Evolutionary conservation across 2,888 invertebrate genomes (phyloP), one percentile per base, ranked within the genome.

Genomic region (Priocnemis perturbator): DNA sequence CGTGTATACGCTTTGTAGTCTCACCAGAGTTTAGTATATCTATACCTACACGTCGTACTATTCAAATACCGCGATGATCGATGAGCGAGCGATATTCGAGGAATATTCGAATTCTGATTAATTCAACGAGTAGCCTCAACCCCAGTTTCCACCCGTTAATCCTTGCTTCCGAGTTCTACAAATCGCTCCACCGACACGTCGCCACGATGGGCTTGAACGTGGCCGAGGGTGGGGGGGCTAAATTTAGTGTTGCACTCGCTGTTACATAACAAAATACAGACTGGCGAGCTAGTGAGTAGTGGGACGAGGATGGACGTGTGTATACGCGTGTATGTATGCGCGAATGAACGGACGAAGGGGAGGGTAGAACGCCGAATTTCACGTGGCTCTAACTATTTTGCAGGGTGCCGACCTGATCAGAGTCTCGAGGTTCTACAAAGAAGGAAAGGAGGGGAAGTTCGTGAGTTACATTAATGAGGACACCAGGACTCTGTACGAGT

Each of bases 341-440:
- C 17, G 19, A 15, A 15, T 58, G 50, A 50, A 15, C n/a, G n/a
- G n/a, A n/a, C n/a, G n/a, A n/a, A n/a, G n/a, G n/a, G n/a, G n/a
- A n/a, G n/a, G n/a, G n/a, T n/a, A n/a, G n/a, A n/a, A n/a, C 64
- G 55, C 50, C 53, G 68, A 73, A 70, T 69, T 67, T 71, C 67
- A 55, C 21, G 55, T 55, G 50, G 17, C 5, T 50, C 50, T n/a
- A 50, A 50, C 50, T 19, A 89, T 83, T 81, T 93, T 92, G 47
- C 92, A 97, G 97, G 96, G 96, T 83, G 94, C 95, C 80, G 96
- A 97, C 90, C 92, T 95, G 91, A 95, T 97, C 85, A 93, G 96
- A 83, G 96, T 96, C 72, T 97, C 97, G 61, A 95, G 96, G 89
- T 96, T 97, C 90, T 96, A 94, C 91, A 96, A 96, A 90, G 96